Conservation (phyloP, 2,888 invertebrate species). For the Nasonia oneida region DNA sequence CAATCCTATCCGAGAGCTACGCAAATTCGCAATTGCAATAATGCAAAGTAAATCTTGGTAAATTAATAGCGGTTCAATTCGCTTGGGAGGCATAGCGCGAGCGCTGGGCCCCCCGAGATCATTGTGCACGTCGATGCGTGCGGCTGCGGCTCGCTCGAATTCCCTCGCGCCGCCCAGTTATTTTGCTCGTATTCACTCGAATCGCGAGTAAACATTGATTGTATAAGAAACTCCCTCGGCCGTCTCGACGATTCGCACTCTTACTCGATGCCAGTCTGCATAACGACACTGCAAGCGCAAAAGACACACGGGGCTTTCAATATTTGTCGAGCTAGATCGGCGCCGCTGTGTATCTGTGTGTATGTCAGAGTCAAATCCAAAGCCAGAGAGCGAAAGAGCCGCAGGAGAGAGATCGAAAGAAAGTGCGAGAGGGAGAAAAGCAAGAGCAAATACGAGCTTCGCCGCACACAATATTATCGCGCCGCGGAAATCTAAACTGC, state of each 20-base stretch:
- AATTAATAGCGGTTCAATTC: not conserved
- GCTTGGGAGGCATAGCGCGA: not conserved
- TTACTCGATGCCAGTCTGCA: not conserved
- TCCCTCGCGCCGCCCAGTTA: not conserved
- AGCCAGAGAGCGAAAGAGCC: not conserved
- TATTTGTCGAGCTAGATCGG: not conserved
- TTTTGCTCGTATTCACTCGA: too few relatives aligned
- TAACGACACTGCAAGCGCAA: not conserved
- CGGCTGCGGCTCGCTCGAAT: not conserved
- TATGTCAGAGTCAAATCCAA: not conserved
- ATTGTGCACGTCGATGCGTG: not conserved
- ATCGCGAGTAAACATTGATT: not conserved
- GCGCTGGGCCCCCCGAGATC: not conserved
- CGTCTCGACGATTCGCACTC: too few relatives aligned
- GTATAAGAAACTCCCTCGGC: not conserved
- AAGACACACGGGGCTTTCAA: not conserved
- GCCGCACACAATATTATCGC: constrained; percentile 75
- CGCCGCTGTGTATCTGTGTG: too few relatives aligned
- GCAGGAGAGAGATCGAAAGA: too few relatives aligned
- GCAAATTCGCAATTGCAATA: not conserved
- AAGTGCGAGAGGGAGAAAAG: constrained; percentile 39
- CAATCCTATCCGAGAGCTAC: not conserved
- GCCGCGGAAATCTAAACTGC: constrained; percentile 72
- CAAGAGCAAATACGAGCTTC: constrained; percentile 68
- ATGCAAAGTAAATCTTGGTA: not conserved